Evolutionary conservation across 2,113 vertebrate genomes (phyloP).

Genomic region (Coryphaenoides rupestris): DNA sequence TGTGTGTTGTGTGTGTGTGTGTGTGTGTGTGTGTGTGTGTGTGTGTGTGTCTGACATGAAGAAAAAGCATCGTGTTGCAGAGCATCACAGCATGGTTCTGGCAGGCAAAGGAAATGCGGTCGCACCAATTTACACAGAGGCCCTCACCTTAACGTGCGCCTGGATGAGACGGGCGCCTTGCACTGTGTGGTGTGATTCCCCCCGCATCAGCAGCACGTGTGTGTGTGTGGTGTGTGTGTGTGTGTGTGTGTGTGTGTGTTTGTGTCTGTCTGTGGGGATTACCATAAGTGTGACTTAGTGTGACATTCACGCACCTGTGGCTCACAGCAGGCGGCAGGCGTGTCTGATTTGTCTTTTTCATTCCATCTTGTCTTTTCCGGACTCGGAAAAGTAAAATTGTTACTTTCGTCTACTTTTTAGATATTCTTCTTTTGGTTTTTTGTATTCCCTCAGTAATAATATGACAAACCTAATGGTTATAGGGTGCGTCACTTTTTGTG

Average conservation of each 20-base stretch:
- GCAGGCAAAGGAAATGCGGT: slow-evolving; percentile 41
- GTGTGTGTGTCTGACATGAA: slow-evolving; percentile 4
- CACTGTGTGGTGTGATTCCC: slow-evolving; percentile 17
- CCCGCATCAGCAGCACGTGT: slow-evolving; percentile 2
- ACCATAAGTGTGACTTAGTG: background rate
- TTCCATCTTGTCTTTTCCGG: background rate
- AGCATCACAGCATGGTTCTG: slow-evolving; percentile 8
- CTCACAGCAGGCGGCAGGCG: background rate
- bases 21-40: background rate
- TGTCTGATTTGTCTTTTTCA: background rate
- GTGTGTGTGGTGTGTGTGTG: too few relatives aligned
- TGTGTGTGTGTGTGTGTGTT: too few relatives aligned
- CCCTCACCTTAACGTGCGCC: slow-evolving; percentile 6
- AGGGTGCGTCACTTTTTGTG: too few relatives aligned
- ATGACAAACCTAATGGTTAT: too few relatives aligned
- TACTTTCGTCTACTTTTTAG: too few relatives aligned
- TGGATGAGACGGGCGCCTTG: slow-evolving; percentile 32
- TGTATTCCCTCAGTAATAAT: too few relatives aligned
- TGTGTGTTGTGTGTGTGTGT: background rate
- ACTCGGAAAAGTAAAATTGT: too few relatives aligned
- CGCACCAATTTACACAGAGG: slow-evolving; percentile 19
- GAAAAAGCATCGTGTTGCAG: background rate
- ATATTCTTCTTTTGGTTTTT: too few relatives aligned
- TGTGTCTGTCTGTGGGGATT: too few relatives aligned
- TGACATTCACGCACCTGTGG: slow-evolving; percentile 20